Conservation (phyloP, 2,113 vertebrate genomes). For the Himantopus leucocephalus region DNA sequence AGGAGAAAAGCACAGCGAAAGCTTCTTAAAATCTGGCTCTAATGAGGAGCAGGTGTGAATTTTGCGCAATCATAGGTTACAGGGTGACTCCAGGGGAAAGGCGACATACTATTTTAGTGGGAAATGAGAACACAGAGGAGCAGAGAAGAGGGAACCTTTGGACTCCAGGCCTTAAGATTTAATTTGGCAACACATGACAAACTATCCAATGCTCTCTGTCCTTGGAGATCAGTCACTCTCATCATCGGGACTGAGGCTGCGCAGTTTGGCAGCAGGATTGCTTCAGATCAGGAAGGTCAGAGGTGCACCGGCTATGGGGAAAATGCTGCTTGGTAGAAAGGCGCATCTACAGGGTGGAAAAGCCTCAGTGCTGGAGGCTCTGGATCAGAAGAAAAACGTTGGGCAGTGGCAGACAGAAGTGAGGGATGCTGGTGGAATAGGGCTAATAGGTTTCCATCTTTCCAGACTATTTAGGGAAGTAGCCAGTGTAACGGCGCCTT, state of each 20-base stretch:
- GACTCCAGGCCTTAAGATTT: neutral
- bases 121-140: neutral
- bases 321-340: neutral
- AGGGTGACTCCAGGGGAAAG: neutral
- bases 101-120: neutral
- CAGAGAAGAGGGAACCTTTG: neutral
- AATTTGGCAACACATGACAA: neutral
- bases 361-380: neutral
- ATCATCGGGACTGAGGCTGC: neutral
- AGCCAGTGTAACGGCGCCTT: neutral
- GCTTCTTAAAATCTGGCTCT: neutral
- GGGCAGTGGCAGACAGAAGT: neutral
- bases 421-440: neutral
- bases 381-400: neutral
- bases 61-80: neutral
- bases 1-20: constrained; percentile 22
- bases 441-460: neutral
- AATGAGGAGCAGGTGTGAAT: constrained; percentile 41
- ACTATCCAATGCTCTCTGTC: rapidly evolving
- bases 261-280: neutral
- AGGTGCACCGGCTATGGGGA: neutral
- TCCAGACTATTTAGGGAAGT: neutral
- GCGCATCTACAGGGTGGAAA: neutral
- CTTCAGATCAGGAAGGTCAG: neutral
- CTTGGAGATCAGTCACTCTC: neutral